Base-by-base conservation (phyloP, 2,797 vertebrate genomes). In the Momotus momota region DNA sequence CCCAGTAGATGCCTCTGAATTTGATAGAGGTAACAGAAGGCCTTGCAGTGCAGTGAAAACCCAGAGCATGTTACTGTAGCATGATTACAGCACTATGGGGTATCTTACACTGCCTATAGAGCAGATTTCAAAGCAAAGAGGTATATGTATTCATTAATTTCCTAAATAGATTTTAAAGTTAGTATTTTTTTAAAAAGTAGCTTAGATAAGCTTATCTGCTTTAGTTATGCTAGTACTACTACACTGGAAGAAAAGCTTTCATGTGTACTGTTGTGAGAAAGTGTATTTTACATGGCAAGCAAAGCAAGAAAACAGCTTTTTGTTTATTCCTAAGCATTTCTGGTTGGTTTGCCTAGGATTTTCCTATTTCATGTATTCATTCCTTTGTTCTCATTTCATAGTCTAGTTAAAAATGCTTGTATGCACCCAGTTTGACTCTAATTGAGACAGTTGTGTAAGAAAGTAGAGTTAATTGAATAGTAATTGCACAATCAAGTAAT, bases 51-150 rank as follows among this genome's bases (percentile, higher is more conserved):
- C 27, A 12, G 33, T 22, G 10, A 16, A 27, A 8, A 5, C 17
- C 19, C 7, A 7, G n/a, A 15, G 25, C 1, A 4, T n/a, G 31
- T 10, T n/a, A 26, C 26, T 55, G 31, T 52, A 49, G 35, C 6
- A 2, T 3, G 7, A 11, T 3, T 35, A 19, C 4, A 33, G 31
- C 3, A 2, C 26, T 40, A 16, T 19, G 41, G 11, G 7, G 3
- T 19, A 1, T 25, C 22, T 10, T 7, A 6, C 0, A 1, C 10
- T 18, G 46, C 10, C 1, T 1, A 2, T 2, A 27, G 26, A 61
- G 21, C 19, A 52, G 15, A 29, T 66, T 23, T 58, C 10, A 20
- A 73, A 80, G 6, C 6, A 17, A 16, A 41, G 14, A n/a, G 23
- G 8, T 49, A 26, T 29, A 46, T 57, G 43, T 7, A 5, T 35